Evolutionary conservation across 2,113 vertebrate species (phyloP).

Genomic region (Channa maculata): DNA sequence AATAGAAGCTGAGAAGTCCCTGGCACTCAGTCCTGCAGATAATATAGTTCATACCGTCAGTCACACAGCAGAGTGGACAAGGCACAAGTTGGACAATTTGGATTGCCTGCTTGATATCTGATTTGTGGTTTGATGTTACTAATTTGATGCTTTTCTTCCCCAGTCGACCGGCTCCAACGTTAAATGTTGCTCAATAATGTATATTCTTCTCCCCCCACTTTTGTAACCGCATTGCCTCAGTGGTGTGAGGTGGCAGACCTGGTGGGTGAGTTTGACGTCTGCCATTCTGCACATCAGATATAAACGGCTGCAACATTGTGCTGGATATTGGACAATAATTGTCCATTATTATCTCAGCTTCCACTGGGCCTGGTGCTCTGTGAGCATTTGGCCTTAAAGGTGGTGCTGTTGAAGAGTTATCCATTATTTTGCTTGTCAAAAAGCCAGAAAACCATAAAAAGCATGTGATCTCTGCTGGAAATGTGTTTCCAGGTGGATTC

Average conservation of each 20-base stretch:
- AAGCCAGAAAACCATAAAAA: constrained; percentile 47
- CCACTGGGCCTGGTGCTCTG: constrained; percentile 38
- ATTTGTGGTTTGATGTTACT: constrained; percentile 29
- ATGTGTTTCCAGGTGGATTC: constrained; percentile 31
- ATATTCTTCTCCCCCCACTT: neutral
- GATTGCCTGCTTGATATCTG: constrained; percentile 53
- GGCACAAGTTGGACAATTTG: constrained; percentile 43
- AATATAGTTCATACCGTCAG: constrained; percentile 58
- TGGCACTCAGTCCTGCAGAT: constrained; percentile 59
- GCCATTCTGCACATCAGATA: constrained; percentile 36
- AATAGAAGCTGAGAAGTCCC: constrained; percentile 62
- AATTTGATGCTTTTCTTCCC: neutral
- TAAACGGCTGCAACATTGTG: constrained; percentile 38
- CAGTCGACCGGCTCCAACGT: constrained; percentile 9
- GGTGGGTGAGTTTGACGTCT: constrained; percentile 25
- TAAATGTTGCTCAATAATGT: constrained; percentile 24
- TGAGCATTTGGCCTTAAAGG: constrained; percentile 48
- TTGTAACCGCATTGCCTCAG: constrained; percentile 39
- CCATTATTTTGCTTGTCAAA: constrained; percentile 58
- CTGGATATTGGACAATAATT: constrained; percentile 48
- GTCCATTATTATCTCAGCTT: constrained; percentile 65
- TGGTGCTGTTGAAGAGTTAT: constrained; percentile 52
- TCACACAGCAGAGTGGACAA: constrained; percentile 49
- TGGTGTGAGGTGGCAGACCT: constrained; percentile 6
- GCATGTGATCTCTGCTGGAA: constrained; percentile 36